Evolutionary conservation across 2,888 invertebrate species (phyloP).

Genomic region (Disparrhopalites patrizii): DNA sequence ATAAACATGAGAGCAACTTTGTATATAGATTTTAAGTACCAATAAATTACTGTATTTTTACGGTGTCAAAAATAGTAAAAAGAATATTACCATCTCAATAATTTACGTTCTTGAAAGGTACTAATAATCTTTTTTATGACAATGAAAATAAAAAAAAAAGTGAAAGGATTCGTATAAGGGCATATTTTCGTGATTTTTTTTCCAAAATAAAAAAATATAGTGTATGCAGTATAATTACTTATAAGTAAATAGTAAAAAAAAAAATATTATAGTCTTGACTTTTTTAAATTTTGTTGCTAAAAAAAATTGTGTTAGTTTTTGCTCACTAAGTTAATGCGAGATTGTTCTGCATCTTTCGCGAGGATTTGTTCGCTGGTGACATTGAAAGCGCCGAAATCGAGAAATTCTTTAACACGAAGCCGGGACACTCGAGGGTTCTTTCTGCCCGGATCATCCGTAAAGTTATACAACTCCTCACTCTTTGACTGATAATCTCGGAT

Average conservation of each 20-base stretch:
- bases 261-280: too few relatives aligned
- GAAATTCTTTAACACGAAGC: constrained; percentile 33
- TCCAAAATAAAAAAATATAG: not conserved
- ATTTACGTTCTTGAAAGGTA: too few relatives aligned
- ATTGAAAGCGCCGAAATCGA: constrained; percentile 40
- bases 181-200: too few relatives aligned
- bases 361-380: constrained; percentile 21
- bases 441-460: not conserved
- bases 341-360: constrained; percentile 24
- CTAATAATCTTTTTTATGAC: too few relatives aligned
- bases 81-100: too few relatives aligned
- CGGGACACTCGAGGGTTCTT: constrained; percentile 4
- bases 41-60: too few relatives aligned
- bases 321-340: constrained; percentile 25
- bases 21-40: too few relatives aligned
- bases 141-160: not conserved
- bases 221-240: too few relatives aligned
- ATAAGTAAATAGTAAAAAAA: not conserved
- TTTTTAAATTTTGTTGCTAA: not conserved
- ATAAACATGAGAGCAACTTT: too few relatives aligned
- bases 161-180: not conserved
- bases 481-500: constrained; percentile 19
- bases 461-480: not conserved
- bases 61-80: too few relatives aligned
- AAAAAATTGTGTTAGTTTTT: not conserved